phyloP scores from a whole-genome alignment of 2,888 invertebrate genomes.

The Caenorhabditis panamensis region DNA sequence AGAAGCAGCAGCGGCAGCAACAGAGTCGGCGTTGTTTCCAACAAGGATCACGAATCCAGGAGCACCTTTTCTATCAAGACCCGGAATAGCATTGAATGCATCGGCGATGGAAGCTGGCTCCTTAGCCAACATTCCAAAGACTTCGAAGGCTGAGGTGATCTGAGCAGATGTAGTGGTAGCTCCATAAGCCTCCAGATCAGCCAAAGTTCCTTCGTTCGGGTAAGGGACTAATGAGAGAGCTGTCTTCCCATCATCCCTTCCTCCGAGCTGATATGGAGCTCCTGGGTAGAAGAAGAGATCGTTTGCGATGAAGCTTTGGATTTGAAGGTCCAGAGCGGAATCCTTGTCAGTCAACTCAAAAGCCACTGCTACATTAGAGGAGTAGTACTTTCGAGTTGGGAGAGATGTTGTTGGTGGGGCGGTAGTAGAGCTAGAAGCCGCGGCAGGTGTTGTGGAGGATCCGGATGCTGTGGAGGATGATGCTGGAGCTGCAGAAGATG shows the following conservation, averaged over 20 bases:
- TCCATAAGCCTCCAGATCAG: background rate
- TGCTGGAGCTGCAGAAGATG: too few species aligned
- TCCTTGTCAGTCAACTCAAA: background rate
- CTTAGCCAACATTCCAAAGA: background rate
- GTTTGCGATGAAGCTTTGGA: background rate
- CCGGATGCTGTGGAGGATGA: too few species aligned
- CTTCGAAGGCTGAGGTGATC: background rate
- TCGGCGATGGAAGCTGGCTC: background rate
- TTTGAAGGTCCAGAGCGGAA: background rate
- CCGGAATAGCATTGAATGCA: background rate
- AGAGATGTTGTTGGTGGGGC: too few species aligned
- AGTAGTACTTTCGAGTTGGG: background rate
- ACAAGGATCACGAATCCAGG: constrained; percentile 11
- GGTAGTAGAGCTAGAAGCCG: too few species aligned
- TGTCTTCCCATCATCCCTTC: background rate
- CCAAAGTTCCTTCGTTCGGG: too few species aligned
- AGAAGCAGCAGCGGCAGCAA: constrained; percentile 18
- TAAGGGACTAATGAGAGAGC: background rate
- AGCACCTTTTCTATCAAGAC: background rate
- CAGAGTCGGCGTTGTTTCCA: constrained; percentile 2
- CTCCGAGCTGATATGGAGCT: constrained; percentile 1
- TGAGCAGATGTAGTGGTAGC: background rate
- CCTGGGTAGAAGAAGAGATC: constrained; percentile 7
- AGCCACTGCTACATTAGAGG: constrained; percentile 1
- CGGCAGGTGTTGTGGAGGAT: too few species aligned